Percentiles rank a stretch among this genome's conserved stretches.
Conservation (phyloP, 2,888 invertebrate species). For the Resseliella maxima region DNA sequence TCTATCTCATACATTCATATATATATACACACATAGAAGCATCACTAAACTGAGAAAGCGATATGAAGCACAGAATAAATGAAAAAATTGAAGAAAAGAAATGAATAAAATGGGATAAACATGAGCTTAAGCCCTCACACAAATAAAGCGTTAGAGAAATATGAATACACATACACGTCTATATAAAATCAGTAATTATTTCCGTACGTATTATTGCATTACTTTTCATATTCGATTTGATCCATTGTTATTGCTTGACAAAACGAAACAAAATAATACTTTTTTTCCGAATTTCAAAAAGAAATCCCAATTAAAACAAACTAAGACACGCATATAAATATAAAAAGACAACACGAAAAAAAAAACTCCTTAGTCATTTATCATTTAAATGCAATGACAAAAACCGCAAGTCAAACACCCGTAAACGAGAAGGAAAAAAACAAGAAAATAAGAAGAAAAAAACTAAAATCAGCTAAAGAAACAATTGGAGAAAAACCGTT, state of each 20-base stretch:
- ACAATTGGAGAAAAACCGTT: not conserved
- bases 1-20: not conserved
- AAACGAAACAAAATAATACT: slow-evolving; percentile 12
- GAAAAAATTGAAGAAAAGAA: not conserved
- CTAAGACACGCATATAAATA: not conserved
- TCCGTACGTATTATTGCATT: slow-evolving; percentile 9
- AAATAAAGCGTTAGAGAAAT: not conserved
- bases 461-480: not conserved
- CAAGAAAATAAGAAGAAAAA: not conserved
- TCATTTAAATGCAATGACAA: not conserved
- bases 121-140: not conserved
- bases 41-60: not conserved
- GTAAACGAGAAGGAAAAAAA: not conserved
- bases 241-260: slow-evolving; percentile 43
- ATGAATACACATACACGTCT: not conserved
- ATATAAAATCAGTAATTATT: slow-evolving; percentile 37
- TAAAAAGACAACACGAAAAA: not conserved
- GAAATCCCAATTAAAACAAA: slow-evolving; percentile 18
- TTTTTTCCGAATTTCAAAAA: not conserved
- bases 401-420: not conserved
- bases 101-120: not conserved
- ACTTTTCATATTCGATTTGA: slow-evolving; percentile 17
- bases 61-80: not conserved
- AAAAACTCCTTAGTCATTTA: slow-evolving; percentile 5
- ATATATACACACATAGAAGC: not conserved